These are phyloP conservation scores for Recurvirostra avosetta DNA, from an alignment of 2,113 vertebrate species.

Conservation along the genomic window DNA sequence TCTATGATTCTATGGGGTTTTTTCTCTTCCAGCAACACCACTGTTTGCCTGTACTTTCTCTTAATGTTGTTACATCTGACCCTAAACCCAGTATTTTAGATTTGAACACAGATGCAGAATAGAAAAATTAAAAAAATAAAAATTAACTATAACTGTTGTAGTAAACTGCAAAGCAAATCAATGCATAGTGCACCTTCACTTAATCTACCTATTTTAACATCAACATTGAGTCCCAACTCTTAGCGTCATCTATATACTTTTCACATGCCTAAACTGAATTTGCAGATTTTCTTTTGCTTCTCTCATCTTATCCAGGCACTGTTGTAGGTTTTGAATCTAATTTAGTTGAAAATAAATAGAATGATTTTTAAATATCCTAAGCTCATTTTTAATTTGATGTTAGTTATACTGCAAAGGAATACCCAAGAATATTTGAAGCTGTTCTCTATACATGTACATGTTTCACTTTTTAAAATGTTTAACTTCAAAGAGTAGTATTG, in stretches of 20 bases:
- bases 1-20: too few relatives aligned
- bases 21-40: too few relatives aligned
- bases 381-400: neutral
- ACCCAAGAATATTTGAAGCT: neutral
- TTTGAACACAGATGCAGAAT: too few relatives aligned
- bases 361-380: neutral
- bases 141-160: too few relatives aligned
- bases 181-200: too few relatives aligned
- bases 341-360: constrained; percentile 15
- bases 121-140: too few relatives aligned
- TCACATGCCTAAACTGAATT: neutral
- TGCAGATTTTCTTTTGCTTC: neutral
- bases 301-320: constrained; percentile 8
- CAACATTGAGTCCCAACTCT: too few relatives aligned
- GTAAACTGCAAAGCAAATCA: too few relatives aligned
- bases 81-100: too few relatives aligned
- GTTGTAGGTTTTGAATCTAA: neutral
- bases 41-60: too few relatives aligned
- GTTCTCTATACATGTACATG: neutral
- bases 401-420: neutral
- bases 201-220: too few relatives aligned
- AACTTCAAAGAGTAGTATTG: neutral
- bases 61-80: too few relatives aligned
- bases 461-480: neutral
- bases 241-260: neutral